Evolutionary conservation across 1,140 invertebrate genomes (phyloP).

Genomic region (Drosophila micromelanica): DNA sequence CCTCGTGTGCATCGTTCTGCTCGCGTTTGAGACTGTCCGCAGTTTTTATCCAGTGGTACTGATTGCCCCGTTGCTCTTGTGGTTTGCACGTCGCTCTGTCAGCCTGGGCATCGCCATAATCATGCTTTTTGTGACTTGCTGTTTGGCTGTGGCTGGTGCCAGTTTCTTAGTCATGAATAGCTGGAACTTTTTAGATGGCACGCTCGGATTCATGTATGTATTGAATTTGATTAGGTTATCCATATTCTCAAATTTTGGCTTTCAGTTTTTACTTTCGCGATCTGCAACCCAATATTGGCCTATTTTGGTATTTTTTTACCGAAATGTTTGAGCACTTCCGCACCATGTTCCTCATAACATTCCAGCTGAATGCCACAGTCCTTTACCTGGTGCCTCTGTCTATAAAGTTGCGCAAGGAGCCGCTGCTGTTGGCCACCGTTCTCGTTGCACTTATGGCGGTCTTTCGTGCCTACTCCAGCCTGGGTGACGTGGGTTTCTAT

Average conservation of each 20-base stretch:
- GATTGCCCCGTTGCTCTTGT: slow-evolving; percentile 90
- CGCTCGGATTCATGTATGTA: slow-evolving; percentile 94
- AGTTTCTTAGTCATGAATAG: slow-evolving; percentile 85
- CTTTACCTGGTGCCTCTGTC: slow-evolving; percentile 95
- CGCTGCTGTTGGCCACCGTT: slow-evolving; percentile 93
- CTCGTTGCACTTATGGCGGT: slow-evolving; percentile 94
- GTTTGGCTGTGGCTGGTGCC: slow-evolving; percentile 49
- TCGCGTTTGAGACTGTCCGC: slow-evolving; percentile 92
- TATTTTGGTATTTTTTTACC: slow-evolving; percentile 99
- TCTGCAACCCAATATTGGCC: slow-evolving; percentile 97
- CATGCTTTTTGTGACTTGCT: slow-evolving; percentile 76
- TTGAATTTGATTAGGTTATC: not conserved
- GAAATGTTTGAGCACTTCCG: slow-evolving; percentile 99
- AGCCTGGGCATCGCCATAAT: slow-evolving; percentile 56
- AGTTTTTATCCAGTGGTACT: slow-evolving; percentile 94
- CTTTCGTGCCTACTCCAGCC: slow-evolving; percentile 98
- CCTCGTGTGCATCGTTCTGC: slow-evolving; percentile 87
- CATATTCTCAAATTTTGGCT: not conserved
- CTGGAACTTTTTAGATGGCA: slow-evolving; percentile 91
- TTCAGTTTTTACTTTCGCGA: slow-evolving; percentile 93
- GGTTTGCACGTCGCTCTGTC: slow-evolving; percentile 81
- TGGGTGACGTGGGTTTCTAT: slow-evolving; percentile 97
- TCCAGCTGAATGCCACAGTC: slow-evolving; percentile 97
- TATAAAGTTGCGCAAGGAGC: slow-evolving; percentile 93
- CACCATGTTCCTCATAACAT: slow-evolving; percentile 96